These are phyloP conservation scores for Glomeris maerens DNA, from an alignment of 1,140 invertebrate genomes.

Conservation along the genomic window DNA sequence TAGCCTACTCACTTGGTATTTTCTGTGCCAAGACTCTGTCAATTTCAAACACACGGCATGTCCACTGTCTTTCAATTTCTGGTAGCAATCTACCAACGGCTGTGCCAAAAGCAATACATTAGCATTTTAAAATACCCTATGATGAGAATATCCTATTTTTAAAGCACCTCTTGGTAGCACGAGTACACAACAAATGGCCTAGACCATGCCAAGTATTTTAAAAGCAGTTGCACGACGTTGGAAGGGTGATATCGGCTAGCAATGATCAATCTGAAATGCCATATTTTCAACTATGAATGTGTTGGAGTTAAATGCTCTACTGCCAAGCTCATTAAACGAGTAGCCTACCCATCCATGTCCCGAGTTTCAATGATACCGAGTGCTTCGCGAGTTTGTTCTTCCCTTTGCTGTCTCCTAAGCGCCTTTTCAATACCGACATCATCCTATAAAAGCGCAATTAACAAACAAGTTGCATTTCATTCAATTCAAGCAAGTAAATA, in stretches of 20 bases:
- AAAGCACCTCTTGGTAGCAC: constrained; percentile 46
- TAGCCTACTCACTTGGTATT: constrained; percentile 48
- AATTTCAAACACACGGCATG: constrained; percentile 58
- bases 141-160: not conserved
- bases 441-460: not conserved
- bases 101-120: constrained; percentile 19
- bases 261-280: not conserved
- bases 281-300: not conserved
- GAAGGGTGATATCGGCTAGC: constrained; percentile 60
- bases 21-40: constrained; percentile 70
- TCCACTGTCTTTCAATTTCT: constrained; percentile 48
- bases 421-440: not conserved
- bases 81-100: constrained; percentile 63
- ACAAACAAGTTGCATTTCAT: too few relatives aligned
- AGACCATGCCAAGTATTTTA: constrained; percentile 57
- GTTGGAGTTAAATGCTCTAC: not conserved
- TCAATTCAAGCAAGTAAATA: too few relatives aligned
- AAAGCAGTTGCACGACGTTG: constrained; percentile 54
- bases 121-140: constrained; percentile 2
- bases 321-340: not conserved
- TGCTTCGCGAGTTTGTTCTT: constrained; percentile 13
- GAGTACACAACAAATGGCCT: constrained; percentile 72
- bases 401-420: constrained; percentile 4
- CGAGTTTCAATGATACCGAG: constrained; percentile 12
- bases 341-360: constrained; percentile 43